phyloP scores from a whole-genome alignment of 2,113 vertebrate species.

The Seriola rivoliana region DNA sequence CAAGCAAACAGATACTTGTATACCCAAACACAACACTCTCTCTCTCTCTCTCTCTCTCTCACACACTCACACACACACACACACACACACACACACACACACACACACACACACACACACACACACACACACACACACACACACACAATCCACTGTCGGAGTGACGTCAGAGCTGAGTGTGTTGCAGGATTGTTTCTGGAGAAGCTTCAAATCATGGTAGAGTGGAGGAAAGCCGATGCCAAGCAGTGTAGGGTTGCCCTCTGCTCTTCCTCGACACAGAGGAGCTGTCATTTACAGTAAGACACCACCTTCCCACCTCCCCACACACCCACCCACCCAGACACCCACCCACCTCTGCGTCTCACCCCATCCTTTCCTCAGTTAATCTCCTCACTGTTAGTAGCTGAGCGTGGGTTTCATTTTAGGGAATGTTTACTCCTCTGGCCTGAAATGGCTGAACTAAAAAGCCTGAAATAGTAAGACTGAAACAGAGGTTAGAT shows the following conservation, averaged over 20 bases:
- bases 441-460: slow-evolving; percentile 63
- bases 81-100: slow-evolving; percentile 25
- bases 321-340: background rate
- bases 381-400: slow-evolving; percentile 46
- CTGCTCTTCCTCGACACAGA: slow-evolving; percentile 35
- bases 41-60: no score
- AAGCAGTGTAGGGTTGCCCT: slow-evolving; percentile 20
- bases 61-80: background rate
- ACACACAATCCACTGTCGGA: background rate
- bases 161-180: slow-evolving; percentile 37
- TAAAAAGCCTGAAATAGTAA: slow-evolving; percentile 54
- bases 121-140: slow-evolving; percentile 24
- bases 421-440: slow-evolving; percentile 70
- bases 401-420: slow-evolving; percentile 64
- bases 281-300: slow-evolving; percentile 62
- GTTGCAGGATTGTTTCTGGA: slow-evolving; percentile 30
- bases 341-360: slow-evolving; percentile 24
- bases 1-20: background rate
- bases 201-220: slow-evolving; percentile 33
- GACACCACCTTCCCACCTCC: slow-evolving; percentile 13
- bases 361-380: slow-evolving; percentile 40
- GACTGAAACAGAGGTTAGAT: slow-evolving; percentile 38
- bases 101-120: background rate
- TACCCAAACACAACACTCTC: background rate
- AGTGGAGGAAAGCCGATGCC: slow-evolving; percentile 42